phyloP scores from a whole-genome alignment of 2,797 vertebrate genomes.

The Gobio occitaniae region DNA sequence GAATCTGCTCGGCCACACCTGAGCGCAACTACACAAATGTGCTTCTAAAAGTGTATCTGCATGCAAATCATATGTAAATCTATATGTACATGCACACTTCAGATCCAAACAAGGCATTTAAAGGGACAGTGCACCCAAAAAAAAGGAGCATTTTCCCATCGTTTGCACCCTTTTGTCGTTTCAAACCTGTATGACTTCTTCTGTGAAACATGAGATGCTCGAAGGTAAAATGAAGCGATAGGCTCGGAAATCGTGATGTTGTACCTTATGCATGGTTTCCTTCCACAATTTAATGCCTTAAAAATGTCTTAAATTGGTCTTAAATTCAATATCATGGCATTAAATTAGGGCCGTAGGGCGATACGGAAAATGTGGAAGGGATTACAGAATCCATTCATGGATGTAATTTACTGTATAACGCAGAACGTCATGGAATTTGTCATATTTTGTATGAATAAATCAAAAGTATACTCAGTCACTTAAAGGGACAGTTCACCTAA shows the following conservation, averaged over 20 bases:
- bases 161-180: background rate
- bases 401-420: too few relatives aligned
- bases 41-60: background rate
- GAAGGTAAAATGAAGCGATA: background rate
- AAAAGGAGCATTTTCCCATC: background rate
- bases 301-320: too few relatives aligned
- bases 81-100: background rate
- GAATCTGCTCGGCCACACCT: slow-evolving; percentile 10
- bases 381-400: too few relatives aligned
- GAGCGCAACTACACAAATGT: slow-evolving; percentile 2
- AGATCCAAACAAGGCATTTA: background rate
- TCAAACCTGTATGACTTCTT: background rate
- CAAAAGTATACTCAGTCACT: too few relatives aligned
- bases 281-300: too few relatives aligned
- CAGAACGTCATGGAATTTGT: too few relatives aligned
- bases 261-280: background rate
- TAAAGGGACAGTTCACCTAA: too few relatives aligned
- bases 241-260: too few relatives aligned
- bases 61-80: slow-evolving; percentile 21
- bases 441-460: too few relatives aligned
- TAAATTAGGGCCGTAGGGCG: too few relatives aligned
- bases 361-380: too few relatives aligned
- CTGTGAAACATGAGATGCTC: background rate
- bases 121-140: background rate
- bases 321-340: too few relatives aligned